A percentile compares a stretch with the other conserved stretches of the same genome.
These are phyloP conservation scores for Leptinotarsa rubiginosa DNA, from an alignment of 2,888 invertebrate genomes.

Conservation along the genomic window DNA sequence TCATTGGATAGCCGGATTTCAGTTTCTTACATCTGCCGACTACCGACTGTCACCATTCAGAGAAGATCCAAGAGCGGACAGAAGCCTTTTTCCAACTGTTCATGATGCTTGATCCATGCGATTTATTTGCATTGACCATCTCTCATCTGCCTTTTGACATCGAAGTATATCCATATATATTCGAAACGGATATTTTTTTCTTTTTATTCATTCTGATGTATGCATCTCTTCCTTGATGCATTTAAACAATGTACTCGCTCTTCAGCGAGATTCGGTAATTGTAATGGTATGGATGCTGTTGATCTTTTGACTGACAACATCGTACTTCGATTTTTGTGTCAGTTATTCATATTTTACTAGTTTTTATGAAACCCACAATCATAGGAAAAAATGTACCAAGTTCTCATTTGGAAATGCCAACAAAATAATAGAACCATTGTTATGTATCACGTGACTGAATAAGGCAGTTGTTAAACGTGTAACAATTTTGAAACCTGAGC, in stretches of 20 bases:
- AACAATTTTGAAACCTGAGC: no score
- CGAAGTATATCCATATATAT: constrained; percentile 42
- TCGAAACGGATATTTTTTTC: constrained; percentile 31
- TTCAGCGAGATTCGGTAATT: not conserved
- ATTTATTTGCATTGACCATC: constrained; percentile 48
- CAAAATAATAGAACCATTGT: no score
- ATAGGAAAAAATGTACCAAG: no score
- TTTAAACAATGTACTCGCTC: constrained; percentile 10
- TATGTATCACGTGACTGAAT: no score
- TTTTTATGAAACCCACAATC: no score
- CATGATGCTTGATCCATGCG: constrained; percentile 35
- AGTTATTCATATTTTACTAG: no score
- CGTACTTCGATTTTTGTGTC: no score
- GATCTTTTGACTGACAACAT: not conserved
- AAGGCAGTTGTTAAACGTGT: no score
- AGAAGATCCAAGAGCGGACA: constrained; percentile 41
- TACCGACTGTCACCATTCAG: constrained; percentile 48
- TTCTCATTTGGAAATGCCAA: no score
- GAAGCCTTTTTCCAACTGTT: constrained; percentile 41
- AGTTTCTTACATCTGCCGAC: constrained; percentile 52
- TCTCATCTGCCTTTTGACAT: constrained; percentile 49
- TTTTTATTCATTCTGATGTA: constrained; percentile 34
- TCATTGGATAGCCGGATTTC: constrained; percentile 37
- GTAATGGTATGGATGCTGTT: not conserved
- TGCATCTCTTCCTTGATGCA: constrained; percentile 16